These are phyloP conservation scores for Cryptosula pallasiana DNA, from an alignment of 2,888 invertebrate species.

Conservation along the genomic window DNA sequence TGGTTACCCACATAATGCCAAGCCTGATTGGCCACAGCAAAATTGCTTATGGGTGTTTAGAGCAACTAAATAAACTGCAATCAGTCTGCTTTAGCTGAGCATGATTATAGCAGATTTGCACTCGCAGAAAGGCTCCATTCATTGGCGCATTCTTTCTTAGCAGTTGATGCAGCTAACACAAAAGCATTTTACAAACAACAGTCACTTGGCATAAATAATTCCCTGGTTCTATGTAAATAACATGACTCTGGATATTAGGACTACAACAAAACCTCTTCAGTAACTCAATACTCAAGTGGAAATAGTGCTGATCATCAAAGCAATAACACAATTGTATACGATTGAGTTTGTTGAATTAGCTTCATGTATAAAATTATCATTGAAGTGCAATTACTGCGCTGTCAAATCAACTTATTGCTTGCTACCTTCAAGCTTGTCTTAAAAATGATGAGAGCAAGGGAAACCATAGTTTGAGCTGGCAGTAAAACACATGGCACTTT, in stretches of 20 bases:
- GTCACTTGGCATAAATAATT: slow-evolving; percentile 21
- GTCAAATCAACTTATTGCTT: too few relatives aligned
- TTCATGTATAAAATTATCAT: not conserved
- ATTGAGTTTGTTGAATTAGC: not conserved
- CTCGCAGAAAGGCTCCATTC: not conserved
- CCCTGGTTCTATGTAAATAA: slow-evolving; percentile 11
- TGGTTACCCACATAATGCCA: not conserved
- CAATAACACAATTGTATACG: not conserved
- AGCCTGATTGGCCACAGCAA: not conserved
- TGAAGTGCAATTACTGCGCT: not conserved
- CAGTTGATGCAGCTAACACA: not conserved
- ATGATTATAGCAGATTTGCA: not conserved
- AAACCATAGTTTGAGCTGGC: too few relatives aligned
- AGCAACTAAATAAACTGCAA: not conserved
- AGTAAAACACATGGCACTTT: too few relatives aligned
- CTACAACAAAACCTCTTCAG: not conserved
- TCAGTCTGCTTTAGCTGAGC: not conserved
- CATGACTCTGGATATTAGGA: slow-evolving; percentile 5
- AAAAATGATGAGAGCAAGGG: too few relatives aligned
- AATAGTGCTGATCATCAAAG: not conserved
- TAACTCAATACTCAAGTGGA: not conserved
- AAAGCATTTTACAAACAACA: not conserved
- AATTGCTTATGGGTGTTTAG: not conserved
- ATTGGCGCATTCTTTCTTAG: not conserved
- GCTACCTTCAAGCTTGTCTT: too few relatives aligned